Evolutionary conservation across 2,797 vertebrate genomes (phyloP), one percentile per base, ranked within the genome.

Genomic region (Mus caroli): DNA sequence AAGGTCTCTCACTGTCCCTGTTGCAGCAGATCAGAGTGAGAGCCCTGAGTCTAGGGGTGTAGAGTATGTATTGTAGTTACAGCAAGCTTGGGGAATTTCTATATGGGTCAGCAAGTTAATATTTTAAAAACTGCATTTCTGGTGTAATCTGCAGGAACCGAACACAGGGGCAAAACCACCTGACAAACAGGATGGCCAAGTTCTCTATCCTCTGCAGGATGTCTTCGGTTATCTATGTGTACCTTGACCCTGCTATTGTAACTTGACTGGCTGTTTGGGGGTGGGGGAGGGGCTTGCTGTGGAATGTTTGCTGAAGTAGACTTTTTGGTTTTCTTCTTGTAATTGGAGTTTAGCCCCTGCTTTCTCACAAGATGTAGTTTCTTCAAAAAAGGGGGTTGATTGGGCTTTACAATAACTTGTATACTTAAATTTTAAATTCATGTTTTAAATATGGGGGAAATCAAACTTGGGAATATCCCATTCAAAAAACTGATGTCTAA

Each of bases 401-500:
- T 71, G n/a, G n/a, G 8, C n/a, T 71, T 37, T 71, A 37, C 19
- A 37, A 20, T 71, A 40, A 56, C 67, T 54, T 87, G 50, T 6
- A 46, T 76, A 76, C 24, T 92, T 91, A 91, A 94, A 71, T 31
- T 91, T 87, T 58, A 19, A 77, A 77, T 88, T 31, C 31, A 76
- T 90, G 13, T 77, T 19, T 91, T 62, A 80, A 11, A 83, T 96
- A 75, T 94, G 83, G 75, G 78, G 77, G 69, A 11, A 88, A 50
- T 95, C 75, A 78, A 60, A 89, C 54, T 88, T 95, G 60, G 88
- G 87, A 92, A n/a, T 34, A 20, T 92, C 17, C 12, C 52, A 43
- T 91, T 96, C 13, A 86, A 91, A 88, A 91, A 95, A 94, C 10
- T 73, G 75, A 92, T 26, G 64, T 37, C 50, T 92, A 17, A 90